These are phyloP conservation scores for Sympetrum striolatum DNA, from an alignment of 2,888 invertebrate genomes.

Conservation along the genomic window DNA sequence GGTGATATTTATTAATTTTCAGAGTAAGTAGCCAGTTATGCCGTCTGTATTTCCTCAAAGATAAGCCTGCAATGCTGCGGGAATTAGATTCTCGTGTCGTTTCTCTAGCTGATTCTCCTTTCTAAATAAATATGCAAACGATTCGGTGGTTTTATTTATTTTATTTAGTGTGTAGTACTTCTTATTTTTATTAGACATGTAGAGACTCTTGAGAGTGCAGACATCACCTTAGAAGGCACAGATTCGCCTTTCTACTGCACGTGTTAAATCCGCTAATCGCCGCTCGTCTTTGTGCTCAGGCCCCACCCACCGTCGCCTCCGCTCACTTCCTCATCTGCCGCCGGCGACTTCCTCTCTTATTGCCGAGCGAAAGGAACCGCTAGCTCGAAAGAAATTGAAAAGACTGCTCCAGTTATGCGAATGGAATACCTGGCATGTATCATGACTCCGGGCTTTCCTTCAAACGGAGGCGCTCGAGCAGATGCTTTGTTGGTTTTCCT, in stretches of 20 bases:
- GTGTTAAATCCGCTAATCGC: not conserved
- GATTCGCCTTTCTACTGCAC: not conserved
- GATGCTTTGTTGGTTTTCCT: not conserved
- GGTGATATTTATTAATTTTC: no score
- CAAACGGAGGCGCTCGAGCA: not conserved
- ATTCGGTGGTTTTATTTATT: no score
- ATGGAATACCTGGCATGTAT: not conserved
- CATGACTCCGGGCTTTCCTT: not conserved
- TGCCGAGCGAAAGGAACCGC: not conserved
- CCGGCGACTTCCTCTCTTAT: not conserved
- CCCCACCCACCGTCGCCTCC: not conserved
- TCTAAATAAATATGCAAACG: no score
- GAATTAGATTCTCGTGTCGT: no score
- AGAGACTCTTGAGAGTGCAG: no score
- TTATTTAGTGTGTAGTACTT: no score
- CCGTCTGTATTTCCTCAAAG: no score
- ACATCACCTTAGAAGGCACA: no score
- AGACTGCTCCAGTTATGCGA: not conserved
- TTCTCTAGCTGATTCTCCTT: no score
- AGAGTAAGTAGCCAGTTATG: no score
- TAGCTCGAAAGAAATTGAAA: not conserved
- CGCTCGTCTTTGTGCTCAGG: not conserved
- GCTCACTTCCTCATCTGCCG: not conserved
- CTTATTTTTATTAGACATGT: no score
- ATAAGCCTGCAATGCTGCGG: no score